phyloP scores from a whole-genome alignment of 2,113 vertebrate species.

The Malurus alboscapulatus region DNA sequence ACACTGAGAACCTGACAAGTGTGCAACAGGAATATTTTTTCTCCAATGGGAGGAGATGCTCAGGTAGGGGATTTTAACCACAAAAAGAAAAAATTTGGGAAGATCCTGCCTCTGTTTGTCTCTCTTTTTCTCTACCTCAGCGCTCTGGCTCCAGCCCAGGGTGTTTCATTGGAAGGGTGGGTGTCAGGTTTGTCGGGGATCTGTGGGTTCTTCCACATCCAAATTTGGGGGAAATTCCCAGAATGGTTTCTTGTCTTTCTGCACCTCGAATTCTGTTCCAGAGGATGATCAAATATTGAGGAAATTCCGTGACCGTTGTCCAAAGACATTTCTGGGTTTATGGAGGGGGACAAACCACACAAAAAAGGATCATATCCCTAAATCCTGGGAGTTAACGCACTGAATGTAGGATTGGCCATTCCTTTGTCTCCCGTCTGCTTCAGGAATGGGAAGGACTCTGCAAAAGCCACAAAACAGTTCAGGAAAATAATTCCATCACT shows the following conservation, averaged over 20 bases:
- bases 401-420: not conserved
- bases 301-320: accelerated
- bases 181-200: no score
- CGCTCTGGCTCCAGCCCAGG: not conserved
- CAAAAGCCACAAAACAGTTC: accelerated
- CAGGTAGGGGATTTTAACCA: not conserved
- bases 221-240: not conserved
- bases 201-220: no score
- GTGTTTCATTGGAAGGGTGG: not conserved
- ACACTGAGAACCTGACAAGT: not conserved
- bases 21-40: not conserved
- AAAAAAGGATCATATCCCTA: not conserved
- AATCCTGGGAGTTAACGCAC: not conserved
- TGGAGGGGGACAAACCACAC: accelerated
- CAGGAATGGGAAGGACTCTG: not conserved
- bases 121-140: not conserved
- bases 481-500: not conserved
- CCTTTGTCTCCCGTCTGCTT: not conserved
- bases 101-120: not conserved
- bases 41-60: not conserved
- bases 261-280: not conserved
- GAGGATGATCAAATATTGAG: not conserved
- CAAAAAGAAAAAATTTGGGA: not conserved
- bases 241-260: not conserved
- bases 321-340: not conserved